phyloP scores from a whole-genome alignment of 2,113 vertebrate species.

The Oophaga pumilio region DNA sequence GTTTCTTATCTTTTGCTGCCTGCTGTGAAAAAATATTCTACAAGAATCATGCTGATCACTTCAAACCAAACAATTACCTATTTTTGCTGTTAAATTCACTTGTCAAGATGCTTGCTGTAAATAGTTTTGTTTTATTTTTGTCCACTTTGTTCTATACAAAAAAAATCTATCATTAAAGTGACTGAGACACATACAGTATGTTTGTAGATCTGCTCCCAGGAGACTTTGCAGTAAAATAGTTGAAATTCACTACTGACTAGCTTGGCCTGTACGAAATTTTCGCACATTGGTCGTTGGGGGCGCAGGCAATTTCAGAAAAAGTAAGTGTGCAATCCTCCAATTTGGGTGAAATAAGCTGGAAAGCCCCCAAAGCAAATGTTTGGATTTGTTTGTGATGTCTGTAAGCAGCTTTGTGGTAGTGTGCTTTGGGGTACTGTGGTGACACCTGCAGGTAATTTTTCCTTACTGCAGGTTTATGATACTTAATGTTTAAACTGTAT shows the following conservation, averaged over 20 bases:
- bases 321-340: no score
- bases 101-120: not conserved
- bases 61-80: not conserved
- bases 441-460: no score
- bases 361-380: no score
- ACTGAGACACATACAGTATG: not conserved
- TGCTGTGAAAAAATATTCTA: not conserved
- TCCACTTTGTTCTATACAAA: not conserved
- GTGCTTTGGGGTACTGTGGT: no score
- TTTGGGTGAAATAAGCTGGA: no score
- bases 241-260: not conserved
- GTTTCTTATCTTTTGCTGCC: not conserved
- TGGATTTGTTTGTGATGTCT: no score
- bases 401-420: no score
- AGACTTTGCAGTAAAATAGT: not conserved
- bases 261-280: no score
- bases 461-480: no score
- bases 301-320: no score
- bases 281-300: no score
- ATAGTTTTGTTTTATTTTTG: not conserved
- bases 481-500: no score
- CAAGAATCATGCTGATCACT: not conserved
- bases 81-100: not conserved
- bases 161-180: not conserved
- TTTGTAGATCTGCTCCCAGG: not conserved